Conservation (phyloP, 2,888 invertebrate genomes). For the Trissoscelio sp. region DNA sequence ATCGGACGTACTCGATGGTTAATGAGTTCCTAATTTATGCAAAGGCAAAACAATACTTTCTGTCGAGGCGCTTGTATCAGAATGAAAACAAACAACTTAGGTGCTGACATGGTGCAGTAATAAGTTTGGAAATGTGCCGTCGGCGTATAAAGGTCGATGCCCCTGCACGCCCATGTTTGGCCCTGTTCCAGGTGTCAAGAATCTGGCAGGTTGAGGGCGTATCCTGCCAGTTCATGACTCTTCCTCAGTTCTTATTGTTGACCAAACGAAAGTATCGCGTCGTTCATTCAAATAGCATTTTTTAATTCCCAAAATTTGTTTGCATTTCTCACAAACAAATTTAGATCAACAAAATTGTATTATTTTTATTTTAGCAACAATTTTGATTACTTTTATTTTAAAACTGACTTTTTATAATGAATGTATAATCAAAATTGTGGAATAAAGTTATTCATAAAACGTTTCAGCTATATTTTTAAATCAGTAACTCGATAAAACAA, state of each 20-base stretch:
- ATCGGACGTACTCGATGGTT: constrained; percentile 25
- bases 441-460: no score
- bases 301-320: no score
- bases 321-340: no score
- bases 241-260: constrained; percentile 70
- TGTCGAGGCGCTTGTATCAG: constrained; percentile 34
- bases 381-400: no score
- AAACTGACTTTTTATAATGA: no score
- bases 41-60: constrained; percentile 60
- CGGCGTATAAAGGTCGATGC: constrained; percentile 79
- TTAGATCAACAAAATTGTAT: no score
- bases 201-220: constrained; percentile 74
- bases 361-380: no score
- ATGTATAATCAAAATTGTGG: no score
- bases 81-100: constrained; percentile 80
- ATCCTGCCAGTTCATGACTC: constrained; percentile 73
- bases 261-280: constrained; percentile 69
- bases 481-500: no score
- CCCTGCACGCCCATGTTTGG: constrained; percentile 77
- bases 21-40: constrained; percentile 58
- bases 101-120: constrained; percentile 79
- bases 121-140: constrained; percentile 81
- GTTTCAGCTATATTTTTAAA: no score
- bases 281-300: constrained; percentile 9
- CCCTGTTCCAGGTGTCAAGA: constrained; percentile 81